A percentile compares a stretch with the other conserved stretches of the same genome.
Conservation (phyloP, 2,888 invertebrate species). For the Drosophila atripex region DNA sequence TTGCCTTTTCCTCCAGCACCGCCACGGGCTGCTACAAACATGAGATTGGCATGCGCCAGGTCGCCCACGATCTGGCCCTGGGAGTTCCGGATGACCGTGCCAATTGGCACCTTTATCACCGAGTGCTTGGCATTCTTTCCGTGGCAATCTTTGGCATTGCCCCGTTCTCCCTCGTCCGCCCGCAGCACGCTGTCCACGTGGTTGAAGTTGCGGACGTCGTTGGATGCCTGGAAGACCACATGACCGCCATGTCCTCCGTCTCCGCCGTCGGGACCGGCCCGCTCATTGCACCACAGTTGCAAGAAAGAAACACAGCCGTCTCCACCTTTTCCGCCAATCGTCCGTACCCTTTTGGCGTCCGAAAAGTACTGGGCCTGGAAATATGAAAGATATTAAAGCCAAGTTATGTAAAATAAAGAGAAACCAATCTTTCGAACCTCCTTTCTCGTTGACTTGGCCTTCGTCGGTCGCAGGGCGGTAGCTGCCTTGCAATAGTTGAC, state of each 20-base stretch:
- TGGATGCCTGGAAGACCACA: conserved; percentile 91
- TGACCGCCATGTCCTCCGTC: conserved; percentile 99
- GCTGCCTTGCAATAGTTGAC: conserved; percentile 56
- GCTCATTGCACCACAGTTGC: conserved; percentile 91
- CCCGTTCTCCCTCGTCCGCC: conserved; percentile 90
- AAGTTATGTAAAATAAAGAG: conserved; percentile 42
- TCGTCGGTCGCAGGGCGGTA: conserved; percentile 84
- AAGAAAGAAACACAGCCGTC: conserved; percentile 96
- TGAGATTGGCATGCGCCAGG: conserved; percentile 87
- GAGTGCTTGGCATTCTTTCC: conserved; percentile 92
- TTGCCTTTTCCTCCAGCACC: conserved; percentile 99
- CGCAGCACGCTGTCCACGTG: conserved; percentile 86
- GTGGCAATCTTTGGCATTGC: conserved; percentile 89
- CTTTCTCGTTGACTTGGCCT: conserved; percentile 84
- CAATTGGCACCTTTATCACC: conserved; percentile 91
- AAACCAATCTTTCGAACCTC: conserved; percentile 72
- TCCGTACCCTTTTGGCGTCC: conserved; percentile 88
- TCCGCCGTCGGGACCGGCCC: conserved; percentile 91
- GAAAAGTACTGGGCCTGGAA: conserved; percentile 87
- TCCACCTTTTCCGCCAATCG: conserved; percentile 95
- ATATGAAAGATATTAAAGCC: background rate
- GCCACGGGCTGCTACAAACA: conserved; percentile 97
- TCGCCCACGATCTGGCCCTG: conserved; percentile 87
- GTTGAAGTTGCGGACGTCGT: conserved; percentile 88
- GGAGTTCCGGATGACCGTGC: conserved; percentile 88